Evolutionary conservation across 2,888 invertebrate species (phyloP).

Genomic region (Phania funesta): DNA sequence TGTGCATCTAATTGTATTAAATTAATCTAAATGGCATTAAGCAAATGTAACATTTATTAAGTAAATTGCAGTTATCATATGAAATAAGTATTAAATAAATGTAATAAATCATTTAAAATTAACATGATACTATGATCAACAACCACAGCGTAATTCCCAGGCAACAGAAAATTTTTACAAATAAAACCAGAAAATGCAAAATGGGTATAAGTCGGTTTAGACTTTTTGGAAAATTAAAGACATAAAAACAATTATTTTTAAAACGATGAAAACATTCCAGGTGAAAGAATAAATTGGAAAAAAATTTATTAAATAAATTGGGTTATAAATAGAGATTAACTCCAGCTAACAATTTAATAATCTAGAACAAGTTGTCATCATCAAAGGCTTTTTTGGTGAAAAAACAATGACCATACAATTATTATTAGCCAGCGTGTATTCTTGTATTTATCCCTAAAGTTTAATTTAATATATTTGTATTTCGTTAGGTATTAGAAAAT

Average conservation of each 20-base stretch:
- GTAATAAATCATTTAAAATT: constrained; percentile 5
- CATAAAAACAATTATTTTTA: background rate
- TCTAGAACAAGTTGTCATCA: constrained; percentile 28
- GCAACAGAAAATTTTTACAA: background rate
- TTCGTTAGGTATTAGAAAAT: background rate
- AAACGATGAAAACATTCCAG: background rate
- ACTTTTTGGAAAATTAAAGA: background rate
- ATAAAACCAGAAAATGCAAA: background rate
- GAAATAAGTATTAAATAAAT: constrained; percentile 12
- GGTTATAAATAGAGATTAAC: constrained; percentile 24
- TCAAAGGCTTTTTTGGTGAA: constrained; percentile 7
- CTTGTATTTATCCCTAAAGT: constrained; percentile 10
- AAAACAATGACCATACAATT: constrained; percentile 6
- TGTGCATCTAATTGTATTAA: background rate
- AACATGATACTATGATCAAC: background rate
- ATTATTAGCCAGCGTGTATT: constrained; percentile 5
- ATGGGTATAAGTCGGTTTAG: background rate
- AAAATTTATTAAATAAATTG: constrained; percentile 5
- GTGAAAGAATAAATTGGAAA: background rate
- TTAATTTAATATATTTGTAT: background rate
- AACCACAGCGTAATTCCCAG: background rate
- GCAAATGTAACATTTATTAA: constrained; percentile 33
- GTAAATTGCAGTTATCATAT: constrained; percentile 39
- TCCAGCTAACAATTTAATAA: background rate
- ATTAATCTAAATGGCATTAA: constrained; percentile 24